Base-by-base conservation (phyloP, 2,888 invertebrate species). In the Marronus borbonicus region DNA sequence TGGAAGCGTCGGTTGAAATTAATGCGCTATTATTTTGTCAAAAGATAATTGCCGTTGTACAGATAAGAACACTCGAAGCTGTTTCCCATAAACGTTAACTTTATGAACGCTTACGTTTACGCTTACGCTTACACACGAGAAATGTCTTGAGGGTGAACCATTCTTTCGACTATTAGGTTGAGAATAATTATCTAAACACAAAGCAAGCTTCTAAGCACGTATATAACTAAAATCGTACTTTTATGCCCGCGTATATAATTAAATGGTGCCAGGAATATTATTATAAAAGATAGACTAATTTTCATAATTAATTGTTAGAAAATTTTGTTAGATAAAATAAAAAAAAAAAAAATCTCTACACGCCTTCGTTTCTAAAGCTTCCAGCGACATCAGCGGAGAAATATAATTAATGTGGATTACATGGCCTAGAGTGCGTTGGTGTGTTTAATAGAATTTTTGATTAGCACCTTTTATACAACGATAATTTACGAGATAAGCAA, bases 21-120 rank as follows among this genome's bases (percentile, higher is more conserved):
- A 70, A 70, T 70, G 20, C 58, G 12, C 70, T 70, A 70, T 70
- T 58, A 70, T 70, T 70, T 70, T 70, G 70, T 70, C 70, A 58
- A 55, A 70, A 58, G 5, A 70, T 70, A 70, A 70, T 70, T 52
- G 39, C 55, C 1, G 55, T 12, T 70, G 24, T 52, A 28, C 31
- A 55, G 31, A 70, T 58, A 70, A 36, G 17, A 39, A 58, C 36
- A 70, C 70, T 31, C 70, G 70, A 39, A 58, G 70, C 70, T 58
- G 58, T 70, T 70, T 70, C 70, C 58, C 70, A 36, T 58, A 52
- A n/a, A 10, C 28, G 31, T 69, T 69, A 69, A 10, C 58, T 58
- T 31, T 50, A 5, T 0, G 31, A 1, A 39, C 70, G 31, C 58
- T 70, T 70, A 58, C n/a, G n/a, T n/a, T n/a, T n/a, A n/a, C n/a